Percentiles rank a stretch among this genome's conserved stretches.
phyloP scores from a whole-genome alignment of 2,113 vertebrate genomes.

The Festucalex cinctus region DNA sequence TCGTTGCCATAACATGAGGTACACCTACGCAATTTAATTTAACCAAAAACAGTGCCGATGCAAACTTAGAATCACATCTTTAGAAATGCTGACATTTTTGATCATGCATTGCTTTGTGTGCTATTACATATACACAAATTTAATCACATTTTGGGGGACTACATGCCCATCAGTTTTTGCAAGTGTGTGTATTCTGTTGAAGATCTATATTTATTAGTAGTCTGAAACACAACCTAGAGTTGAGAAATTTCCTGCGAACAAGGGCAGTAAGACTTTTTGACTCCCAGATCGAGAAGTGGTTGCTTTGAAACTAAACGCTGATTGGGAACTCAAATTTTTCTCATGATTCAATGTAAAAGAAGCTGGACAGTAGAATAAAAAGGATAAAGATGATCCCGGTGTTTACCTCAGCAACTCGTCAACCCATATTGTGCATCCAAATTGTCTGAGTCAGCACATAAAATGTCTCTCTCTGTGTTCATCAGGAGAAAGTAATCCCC shows the following conservation, averaged over 20 bases:
- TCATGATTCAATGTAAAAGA: no score
- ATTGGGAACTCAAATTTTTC: no score
- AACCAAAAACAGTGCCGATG: neutral
- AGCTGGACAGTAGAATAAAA: no score
- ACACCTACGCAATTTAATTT: no score
- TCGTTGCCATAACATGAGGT: neutral
- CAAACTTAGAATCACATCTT: neutral
- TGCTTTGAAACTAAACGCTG: neutral
- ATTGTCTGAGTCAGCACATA: conserved; percentile 3
- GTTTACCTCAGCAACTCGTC: neutral
- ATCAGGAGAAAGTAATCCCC: conserved; percentile 85
- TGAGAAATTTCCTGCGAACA: neutral
- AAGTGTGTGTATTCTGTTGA: no score
- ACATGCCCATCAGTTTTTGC: no score
- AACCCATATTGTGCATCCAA: neutral
- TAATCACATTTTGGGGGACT: no score
- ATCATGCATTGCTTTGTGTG: neutral
- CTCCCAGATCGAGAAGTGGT: neutral
- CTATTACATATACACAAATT: no score
- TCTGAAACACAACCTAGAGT: neutral
- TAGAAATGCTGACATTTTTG: no score
- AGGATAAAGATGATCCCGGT: no score
- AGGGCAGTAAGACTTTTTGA: neutral
- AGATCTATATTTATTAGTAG: neutral
- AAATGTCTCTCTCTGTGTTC: conserved; percentile 20